A percentile compares a stretch with the other conserved stretches of the same genome.
These are phyloP conservation scores for Acronicta psi DNA, from an alignment of 2,888 invertebrate species.

Conservation along the genomic window DNA sequence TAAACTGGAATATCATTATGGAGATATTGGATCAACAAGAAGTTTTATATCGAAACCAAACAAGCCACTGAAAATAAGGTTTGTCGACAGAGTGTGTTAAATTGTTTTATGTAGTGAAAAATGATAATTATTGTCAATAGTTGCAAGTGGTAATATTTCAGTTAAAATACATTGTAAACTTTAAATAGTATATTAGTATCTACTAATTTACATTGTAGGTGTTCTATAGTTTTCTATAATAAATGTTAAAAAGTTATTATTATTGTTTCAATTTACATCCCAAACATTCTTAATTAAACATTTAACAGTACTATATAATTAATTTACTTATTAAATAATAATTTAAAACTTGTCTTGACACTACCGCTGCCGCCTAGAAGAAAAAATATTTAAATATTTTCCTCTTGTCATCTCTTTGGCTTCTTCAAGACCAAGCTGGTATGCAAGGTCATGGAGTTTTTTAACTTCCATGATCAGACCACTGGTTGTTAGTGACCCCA, in stretches of 20 bases:
- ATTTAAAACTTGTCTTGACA: constrained; percentile 3
- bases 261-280: constrained; percentile 12
- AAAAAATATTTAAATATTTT: constrained; percentile 96
- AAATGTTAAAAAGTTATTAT: constrained; percentile 30
- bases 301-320: too few relatives aligned
- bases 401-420: constrained; percentile 98
- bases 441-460: constrained; percentile 97
- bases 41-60: constrained; percentile 90
- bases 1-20: constrained; percentile 91
- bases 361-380: constrained; percentile 76
- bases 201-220: constrained; percentile 49
- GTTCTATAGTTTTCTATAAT: constrained; percentile 39
- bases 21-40: constrained; percentile 89
- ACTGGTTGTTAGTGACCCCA: constrained; percentile 93
- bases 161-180: constrained; percentile 46
- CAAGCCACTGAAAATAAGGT: constrained; percentile 90
- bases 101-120: not conserved
- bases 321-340: constrained; percentile 5
- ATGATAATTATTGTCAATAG: constrained; percentile 12
- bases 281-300: constrained; percentile 1
- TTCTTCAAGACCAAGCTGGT: constrained; percentile 97
- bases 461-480: constrained; percentile 97
- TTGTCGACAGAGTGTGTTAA: constrained; percentile 84
- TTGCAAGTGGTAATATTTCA: constrained; percentile 33
- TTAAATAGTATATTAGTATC: constrained; percentile 46